Base-by-base conservation (phyloP, 2,797 vertebrate genomes). In the Scyliorhinus canicula region DNA sequence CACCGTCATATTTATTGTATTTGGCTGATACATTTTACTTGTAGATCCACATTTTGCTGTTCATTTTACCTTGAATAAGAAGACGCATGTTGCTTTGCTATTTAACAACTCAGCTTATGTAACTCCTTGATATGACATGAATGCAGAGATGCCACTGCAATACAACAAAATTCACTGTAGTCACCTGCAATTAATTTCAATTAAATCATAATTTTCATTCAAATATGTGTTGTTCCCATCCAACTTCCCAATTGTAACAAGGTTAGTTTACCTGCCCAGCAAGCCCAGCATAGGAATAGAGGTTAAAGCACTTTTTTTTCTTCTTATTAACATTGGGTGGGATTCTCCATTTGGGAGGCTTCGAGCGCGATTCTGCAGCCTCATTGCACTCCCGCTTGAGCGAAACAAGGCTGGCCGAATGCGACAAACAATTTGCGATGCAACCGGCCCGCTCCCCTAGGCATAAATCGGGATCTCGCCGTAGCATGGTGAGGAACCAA, bases 51-150 rank as follows among this genome's bases (percentile, higher is more conserved):
- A 52, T 55, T 44, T 94, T 94, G 93, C 16, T 35, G 93, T 74
- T 93, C 69, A 52, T 94, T 94, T 74, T 94, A 74, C 5, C 14
- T 74, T 94, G 52, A 69, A 71, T 94, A 47, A 31, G 93, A 31
- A 90, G 55, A 52, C 21, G 31, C 26, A 65, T 28, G 50, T 94
- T 94, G 93, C 7, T 94, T 94, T 69, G 11, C 93, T 74, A 52
- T 71, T 94, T 74, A 74, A 55, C n/a, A 74, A 71, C 67, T 47
- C 63, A 52, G 67, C 35, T 94, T 28, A n/a, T 94, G 67, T 74
- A 50, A 47, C 47, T 47, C 31, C 93, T 35, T 47, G 47, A 52
- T 26, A 91, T 50, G 63, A 47, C 40, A 69, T 93, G 26, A 50
- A 65, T 9, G 69, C 40, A 50, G 93, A 74, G 52, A 71, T 52